A percentile compares a stretch with the other conserved stretches of the same genome.
These are phyloP conservation scores for Nymphalis urticae DNA, from an alignment of 2,888 invertebrate species.

Conservation along the genomic window DNA sequence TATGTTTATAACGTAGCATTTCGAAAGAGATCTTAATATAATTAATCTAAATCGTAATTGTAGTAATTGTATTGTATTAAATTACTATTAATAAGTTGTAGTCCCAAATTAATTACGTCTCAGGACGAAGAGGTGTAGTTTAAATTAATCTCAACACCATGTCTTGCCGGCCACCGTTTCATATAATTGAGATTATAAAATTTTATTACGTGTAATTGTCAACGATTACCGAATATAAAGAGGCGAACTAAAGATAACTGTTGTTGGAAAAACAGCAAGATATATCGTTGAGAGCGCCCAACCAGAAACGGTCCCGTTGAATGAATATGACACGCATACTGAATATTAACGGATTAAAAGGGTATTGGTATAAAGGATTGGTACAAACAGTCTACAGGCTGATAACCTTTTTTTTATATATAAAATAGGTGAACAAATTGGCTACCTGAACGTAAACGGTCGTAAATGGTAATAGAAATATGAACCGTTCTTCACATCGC, in stretches of 20 bases:
- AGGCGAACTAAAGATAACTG: constrained; percentile 15
- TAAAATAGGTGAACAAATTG: no score
- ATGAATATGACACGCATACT: no score
- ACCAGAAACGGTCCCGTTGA: constrained; percentile 5
- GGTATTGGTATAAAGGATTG: background rate
- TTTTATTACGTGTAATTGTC: constrained; percentile 35
- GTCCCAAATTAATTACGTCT: background rate
- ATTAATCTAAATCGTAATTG: background rate
- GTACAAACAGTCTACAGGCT: background rate
- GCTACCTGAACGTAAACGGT: no score
- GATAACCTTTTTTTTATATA: no score
- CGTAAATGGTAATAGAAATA: no score
- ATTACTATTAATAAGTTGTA: no score
- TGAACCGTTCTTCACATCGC: no score
- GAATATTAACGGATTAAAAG: no score
- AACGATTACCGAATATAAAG: constrained; percentile 24
- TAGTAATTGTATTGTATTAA: no score
- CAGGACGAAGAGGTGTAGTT: background rate
- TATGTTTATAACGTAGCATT: no score
- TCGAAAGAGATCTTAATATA: background rate
- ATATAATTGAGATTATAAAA: constrained; percentile 32
- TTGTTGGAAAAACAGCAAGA: constrained; percentile 14
- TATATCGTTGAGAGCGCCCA: background rate
- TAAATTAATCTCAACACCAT: constrained; percentile 7
- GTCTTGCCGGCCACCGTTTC: constrained; percentile 14